These are phyloP conservation scores for Zygaena filipendulae DNA, from an alignment of 2,888 invertebrate genomes.

Conservation along the genomic window DNA sequence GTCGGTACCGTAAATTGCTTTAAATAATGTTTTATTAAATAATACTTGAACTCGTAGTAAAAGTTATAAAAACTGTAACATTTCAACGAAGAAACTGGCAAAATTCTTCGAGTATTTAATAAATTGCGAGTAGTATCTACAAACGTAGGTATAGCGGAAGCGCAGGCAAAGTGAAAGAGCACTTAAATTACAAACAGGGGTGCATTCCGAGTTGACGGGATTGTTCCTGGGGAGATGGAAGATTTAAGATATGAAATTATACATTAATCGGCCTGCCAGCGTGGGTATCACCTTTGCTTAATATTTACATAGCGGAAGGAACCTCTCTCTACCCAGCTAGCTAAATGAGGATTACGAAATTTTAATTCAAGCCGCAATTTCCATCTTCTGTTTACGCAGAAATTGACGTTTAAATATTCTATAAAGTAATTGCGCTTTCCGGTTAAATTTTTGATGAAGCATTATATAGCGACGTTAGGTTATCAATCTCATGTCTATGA, in stretches of 20 bases:
- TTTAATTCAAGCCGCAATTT: slow-evolving; percentile 51
- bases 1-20: too few relatives aligned
- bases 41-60: too few relatives aligned
- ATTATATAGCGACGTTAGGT: slow-evolving; percentile 36
- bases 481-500: slow-evolving; percentile 15
- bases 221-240: too few relatives aligned
- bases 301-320: slow-evolving; percentile 55
- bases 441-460: slow-evolving; percentile 61
- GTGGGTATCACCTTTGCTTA: slow-evolving; percentile 34
- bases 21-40: too few relatives aligned
- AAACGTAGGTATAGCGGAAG: too few relatives aligned
- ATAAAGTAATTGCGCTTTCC: slow-evolving; percentile 55
- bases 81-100: too few relatives aligned
- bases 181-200: slow-evolving; percentile 53
- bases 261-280: slow-evolving; percentile 49
- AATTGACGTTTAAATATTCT: slow-evolving; percentile 57
- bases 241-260: slow-evolving; percentile 62
- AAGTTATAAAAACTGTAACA: too few relatives aligned
- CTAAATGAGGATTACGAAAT: slow-evolving; percentile 47
- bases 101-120: too few relatives aligned
- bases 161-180: slow-evolving; percentile 44
- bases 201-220: slow-evolving; percentile 48
- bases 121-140: too few relatives aligned
- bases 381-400: slow-evolving; percentile 48
- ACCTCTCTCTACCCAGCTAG: slow-evolving; percentile 43